phyloP scores from a whole-genome alignment of 1,140 invertebrate genomes.

The Aphelenchoides fujianensis region DNA sequence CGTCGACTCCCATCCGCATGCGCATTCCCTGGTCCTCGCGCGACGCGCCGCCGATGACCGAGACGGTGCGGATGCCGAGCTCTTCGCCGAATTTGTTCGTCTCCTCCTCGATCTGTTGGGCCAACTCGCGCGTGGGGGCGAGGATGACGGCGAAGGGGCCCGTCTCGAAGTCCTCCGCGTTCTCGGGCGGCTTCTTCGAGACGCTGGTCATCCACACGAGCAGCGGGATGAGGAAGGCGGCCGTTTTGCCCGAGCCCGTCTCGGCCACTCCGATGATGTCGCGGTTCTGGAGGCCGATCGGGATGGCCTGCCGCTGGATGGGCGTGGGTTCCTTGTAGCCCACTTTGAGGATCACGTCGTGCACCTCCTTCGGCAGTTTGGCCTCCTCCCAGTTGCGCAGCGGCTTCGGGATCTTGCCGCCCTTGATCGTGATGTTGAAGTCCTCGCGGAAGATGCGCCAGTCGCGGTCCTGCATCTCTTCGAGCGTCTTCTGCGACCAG shows the following conservation, averaged over 20 bases:
- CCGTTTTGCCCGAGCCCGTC: conserved; percentile 95
- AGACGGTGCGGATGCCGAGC: conserved; percentile 89
- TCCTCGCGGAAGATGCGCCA: conserved; percentile 99
- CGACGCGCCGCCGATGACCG: conserved; percentile 94
- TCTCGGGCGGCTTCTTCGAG: conserved; percentile 69
- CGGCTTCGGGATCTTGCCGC: conserved; percentile 90
- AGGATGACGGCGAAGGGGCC: conserved; percentile 99
- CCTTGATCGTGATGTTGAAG: conserved; percentile 98
- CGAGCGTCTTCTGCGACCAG: conserved; percentile 89
- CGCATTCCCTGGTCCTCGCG: conserved; percentile 97
- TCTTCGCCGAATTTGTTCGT: conserved; percentile 93
- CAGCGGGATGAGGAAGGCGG: conserved; percentile 94
- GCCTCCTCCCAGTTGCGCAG: conserved; percentile 91
- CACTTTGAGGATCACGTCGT: conserved; percentile 89
- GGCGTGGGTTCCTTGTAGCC: conserved; percentile 97
- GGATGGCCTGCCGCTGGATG: conserved; percentile 97
- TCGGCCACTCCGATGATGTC: conserved; percentile 99
- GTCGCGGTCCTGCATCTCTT: conserved; percentile 97
- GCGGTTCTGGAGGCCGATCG: conserved; percentile 93
- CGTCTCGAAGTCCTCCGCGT: conserved; percentile 70
- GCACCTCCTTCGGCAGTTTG: conserved; percentile 81
- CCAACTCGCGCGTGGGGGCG: conserved; percentile 95
- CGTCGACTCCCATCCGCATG: conserved; percentile 89
- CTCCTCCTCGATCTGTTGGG: conserved; percentile 99
- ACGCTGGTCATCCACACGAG: conserved; percentile 95